Percentiles rank a stretch among this genome's conserved stretches.
Evolutionary conservation across 2,888 invertebrate species (phyloP).

Genomic region (Yponomeuta sedellus): DNA sequence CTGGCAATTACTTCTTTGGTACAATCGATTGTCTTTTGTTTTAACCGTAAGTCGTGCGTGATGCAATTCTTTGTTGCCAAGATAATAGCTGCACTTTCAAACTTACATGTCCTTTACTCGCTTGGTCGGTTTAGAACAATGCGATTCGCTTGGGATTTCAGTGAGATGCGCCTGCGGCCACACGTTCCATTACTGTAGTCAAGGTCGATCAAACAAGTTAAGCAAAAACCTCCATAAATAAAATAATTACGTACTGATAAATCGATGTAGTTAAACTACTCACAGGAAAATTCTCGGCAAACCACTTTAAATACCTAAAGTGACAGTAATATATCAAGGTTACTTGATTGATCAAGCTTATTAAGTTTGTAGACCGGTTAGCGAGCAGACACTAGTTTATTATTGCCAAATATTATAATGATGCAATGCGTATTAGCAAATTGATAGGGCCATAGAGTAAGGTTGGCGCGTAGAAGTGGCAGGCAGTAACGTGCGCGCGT

Average conservation of each 20-base stretch:
- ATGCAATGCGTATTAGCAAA: not conserved
- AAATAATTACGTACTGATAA: not conserved
- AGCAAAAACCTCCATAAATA: not conserved
- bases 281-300: not conserved
- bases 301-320: not conserved
- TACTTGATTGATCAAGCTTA: not conserved
- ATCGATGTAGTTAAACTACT: not conserved
- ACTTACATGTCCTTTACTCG: conserved; percentile 31
- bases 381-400: not conserved
- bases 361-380: not conserved
- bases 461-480: conserved; percentile 40
- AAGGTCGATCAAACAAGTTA: conserved; percentile 38
- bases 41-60: not conserved
- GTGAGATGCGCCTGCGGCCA: conserved; percentile 31
- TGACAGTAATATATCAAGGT: not conserved
- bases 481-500: conserved; percentile 69
- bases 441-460: conserved; percentile 1
- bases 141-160: conserved; percentile 21
- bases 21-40: not conserved
- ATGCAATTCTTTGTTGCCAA: not conserved
- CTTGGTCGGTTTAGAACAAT: conserved; percentile 38
- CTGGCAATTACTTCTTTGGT: not conserved
- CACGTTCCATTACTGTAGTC: not conserved
- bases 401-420: not conserved
- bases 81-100: conserved; percentile 21